These are phyloP conservation scores for Myotis lucifugus DNA, from an alignment of 2,113 vertebrate genomes.

Conservation along the genomic window DNA sequence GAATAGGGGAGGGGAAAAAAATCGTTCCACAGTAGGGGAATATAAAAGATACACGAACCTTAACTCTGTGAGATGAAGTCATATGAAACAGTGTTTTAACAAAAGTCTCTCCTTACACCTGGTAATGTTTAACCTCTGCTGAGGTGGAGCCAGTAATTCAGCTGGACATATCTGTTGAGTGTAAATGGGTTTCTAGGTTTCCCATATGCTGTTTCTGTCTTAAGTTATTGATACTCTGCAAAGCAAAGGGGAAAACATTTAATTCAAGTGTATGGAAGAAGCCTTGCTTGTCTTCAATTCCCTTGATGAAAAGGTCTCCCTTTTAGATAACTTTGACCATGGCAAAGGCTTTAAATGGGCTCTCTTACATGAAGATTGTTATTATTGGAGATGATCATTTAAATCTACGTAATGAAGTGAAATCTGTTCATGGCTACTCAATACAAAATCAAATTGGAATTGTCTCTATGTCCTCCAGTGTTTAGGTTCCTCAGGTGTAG, in stretches of 20 bases:
- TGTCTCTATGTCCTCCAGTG: not conserved
- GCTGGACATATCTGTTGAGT: slow-evolving; percentile 58
- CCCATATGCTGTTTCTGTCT: slow-evolving; percentile 52
- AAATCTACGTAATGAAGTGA: not conserved
- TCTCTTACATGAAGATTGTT: not conserved
- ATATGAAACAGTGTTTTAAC: not conserved
- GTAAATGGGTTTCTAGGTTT: slow-evolving; percentile 57
- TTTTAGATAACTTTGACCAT: slow-evolving; percentile 23
- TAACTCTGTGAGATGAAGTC: slow-evolving; percentile 9
- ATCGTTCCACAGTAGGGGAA: not conserved
- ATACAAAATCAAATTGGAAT: not conserved
- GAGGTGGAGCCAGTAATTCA: slow-evolving; percentile 50
- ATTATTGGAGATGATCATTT: not conserved
- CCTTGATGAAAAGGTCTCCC: slow-evolving; percentile 40
- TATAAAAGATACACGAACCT: not conserved
- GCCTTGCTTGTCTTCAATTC: slow-evolving; percentile 1
- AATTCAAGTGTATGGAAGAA: slow-evolving; percentile 21
- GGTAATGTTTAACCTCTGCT: slow-evolving; percentile 55
- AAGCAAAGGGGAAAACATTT: not conserved
- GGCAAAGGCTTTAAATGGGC: not conserved
- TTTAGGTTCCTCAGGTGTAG: not conserved
- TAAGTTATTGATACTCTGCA: slow-evolving; percentile 60
- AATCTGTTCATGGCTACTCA: not conserved
- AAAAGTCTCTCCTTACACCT: slow-evolving; percentile 7
- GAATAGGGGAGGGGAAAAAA: not conserved